A percentile compares a stretch with the other conserved stretches of the same genome.
Evolutionary conservation across 1,140 invertebrate species (phyloP).

Genomic region (Papilio helenus): DNA sequence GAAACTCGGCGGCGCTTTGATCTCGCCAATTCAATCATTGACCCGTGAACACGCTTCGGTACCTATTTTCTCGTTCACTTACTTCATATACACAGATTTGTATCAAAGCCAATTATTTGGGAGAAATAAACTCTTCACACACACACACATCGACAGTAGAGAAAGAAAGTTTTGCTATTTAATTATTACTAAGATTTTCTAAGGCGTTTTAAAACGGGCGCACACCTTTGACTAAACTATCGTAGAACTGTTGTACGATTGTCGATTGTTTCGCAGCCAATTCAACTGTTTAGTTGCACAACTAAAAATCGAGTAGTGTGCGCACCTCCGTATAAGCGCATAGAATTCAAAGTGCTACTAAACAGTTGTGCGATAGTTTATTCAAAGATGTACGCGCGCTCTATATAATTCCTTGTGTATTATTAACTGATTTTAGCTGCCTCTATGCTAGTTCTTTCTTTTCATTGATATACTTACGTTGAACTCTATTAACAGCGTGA

Average conservation of each 20-base stretch:
- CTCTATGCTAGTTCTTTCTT: neutral
- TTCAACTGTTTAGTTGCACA: too few species aligned
- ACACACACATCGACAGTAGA: too few species aligned
- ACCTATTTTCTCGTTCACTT: constrained; percentile 13
- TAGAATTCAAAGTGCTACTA: too few species aligned
- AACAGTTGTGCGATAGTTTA: too few species aligned
- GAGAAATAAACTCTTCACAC: neutral
- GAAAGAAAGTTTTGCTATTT: too few species aligned
- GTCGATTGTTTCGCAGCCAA: too few species aligned
- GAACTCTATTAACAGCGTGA: constrained; percentile 72
- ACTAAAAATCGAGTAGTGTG: too few species aligned
- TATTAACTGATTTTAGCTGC: neutral
- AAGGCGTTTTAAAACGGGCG: too few species aligned
- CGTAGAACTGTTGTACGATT: too few species aligned
- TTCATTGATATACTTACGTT: constrained; percentile 54
- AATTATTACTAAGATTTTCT: too few species aligned
- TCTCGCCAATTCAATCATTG: constrained; percentile 23
- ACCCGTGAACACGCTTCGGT: constrained; percentile 15
- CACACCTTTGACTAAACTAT: too few species aligned
- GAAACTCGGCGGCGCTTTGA: constrained; percentile 11
- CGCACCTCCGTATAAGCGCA: too few species aligned
- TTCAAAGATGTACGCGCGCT: neutral
- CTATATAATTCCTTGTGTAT: neutral
- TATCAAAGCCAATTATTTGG: neutral
- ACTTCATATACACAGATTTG: neutral